Percentiles rank a stretch among this genome's conserved stretches.
phyloP scores from a whole-genome alignment of 2,888 invertebrate species.

The Corbicula japonica region DNA sequence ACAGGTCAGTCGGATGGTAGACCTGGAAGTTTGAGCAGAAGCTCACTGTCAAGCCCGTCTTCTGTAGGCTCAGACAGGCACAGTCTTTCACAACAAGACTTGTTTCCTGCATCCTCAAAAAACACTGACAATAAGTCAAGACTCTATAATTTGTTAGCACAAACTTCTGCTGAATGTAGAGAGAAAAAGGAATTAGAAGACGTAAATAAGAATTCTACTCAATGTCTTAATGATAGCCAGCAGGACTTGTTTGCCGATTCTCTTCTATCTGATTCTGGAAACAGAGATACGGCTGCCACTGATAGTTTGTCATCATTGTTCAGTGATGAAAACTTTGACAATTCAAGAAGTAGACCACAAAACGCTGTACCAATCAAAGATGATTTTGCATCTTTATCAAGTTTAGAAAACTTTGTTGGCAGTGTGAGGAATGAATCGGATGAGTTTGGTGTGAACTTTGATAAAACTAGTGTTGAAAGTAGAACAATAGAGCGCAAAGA shows the following conservation, averaged over 20 bases:
- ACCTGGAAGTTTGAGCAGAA: conserved; percentile 39
- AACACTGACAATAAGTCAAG: conserved; percentile 12
- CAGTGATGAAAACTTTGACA: conserved; percentile 34
- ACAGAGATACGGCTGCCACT: conserved; percentile 18
- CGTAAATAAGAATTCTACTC: neutral
- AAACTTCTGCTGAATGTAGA: neutral
- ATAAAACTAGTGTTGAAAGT: conserved; percentile 28
- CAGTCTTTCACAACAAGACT: conserved; percentile 11
- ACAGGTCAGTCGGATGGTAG: conserved; percentile 7
- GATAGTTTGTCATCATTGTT: conserved; percentile 51
- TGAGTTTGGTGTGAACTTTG: conserved; percentile 59
- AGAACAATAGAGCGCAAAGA: neutral
- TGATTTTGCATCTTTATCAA: conserved; percentile 51
- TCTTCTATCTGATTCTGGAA: conserved; percentile 33
- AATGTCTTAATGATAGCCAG: conserved; percentile 64
- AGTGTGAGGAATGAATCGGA: conserved; percentile 62
- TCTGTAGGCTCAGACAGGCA: conserved; percentile 44
- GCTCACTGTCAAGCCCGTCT: conserved; percentile 44
- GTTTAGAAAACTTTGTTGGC: conserved; percentile 61
- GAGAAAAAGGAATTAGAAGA: conserved; percentile 8
- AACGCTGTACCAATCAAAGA: conserved; percentile 9
- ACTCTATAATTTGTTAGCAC: conserved; percentile 42
- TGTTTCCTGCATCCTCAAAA: conserved; percentile 2
- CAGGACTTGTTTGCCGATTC: conserved; percentile 70
- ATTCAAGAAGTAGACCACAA: neutral